phyloP scores from a whole-genome alignment of 2,888 invertebrate species.

The Caenorhabditis sulstoni region DNA sequence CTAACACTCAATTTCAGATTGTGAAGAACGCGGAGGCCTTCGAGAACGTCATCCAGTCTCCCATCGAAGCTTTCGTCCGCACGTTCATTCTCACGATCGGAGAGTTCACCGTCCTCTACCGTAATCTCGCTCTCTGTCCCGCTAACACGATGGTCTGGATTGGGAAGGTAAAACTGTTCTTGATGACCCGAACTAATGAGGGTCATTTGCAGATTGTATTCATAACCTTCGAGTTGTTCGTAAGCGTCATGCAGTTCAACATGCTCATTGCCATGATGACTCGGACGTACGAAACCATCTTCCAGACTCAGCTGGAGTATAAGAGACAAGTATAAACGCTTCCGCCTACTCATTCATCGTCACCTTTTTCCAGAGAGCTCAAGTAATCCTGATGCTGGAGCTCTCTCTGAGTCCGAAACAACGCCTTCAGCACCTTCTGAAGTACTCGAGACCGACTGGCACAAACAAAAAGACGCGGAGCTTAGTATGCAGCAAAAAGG shows the following conservation, averaged over 20 bases:
- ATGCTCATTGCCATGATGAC: conserved; percentile 99
- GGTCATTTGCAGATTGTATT: conserved; percentile 85
- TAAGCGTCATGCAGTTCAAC: conserved; percentile 94
- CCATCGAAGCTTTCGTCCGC: conserved; percentile 84
- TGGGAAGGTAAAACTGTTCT: conserved; percentile 59
- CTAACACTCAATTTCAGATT: conserved; percentile 21
- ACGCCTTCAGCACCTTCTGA: conserved; percentile 86
- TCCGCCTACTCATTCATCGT: conserved; percentile 11
- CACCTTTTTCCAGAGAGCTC: conserved; percentile 80
- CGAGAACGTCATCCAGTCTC: conserved; percentile 59
- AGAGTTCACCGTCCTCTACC: conserved; percentile 68
- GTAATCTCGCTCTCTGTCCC: conserved; percentile 64
- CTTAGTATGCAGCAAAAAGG: conserved; percentile 76
- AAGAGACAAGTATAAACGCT: conserved; percentile 83
- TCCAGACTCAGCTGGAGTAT: conserved; percentile 97
- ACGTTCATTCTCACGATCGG: conserved; percentile 99
- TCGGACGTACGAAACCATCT: conserved; percentile 95
- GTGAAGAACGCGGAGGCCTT: conserved; percentile 57
- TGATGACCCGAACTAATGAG: too few relatives aligned
- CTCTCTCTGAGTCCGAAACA: conserved; percentile 93
- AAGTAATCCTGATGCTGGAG: conserved; percentile 96
- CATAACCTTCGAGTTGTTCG: conserved; percentile 97
- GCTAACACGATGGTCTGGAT: conserved; percentile 62
- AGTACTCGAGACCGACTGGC: conserved; percentile 91
- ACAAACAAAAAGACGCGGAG: conserved; percentile 77